Conservation (phyloP, 2,888 invertebrate species). For the Laothoe populi region DNA sequence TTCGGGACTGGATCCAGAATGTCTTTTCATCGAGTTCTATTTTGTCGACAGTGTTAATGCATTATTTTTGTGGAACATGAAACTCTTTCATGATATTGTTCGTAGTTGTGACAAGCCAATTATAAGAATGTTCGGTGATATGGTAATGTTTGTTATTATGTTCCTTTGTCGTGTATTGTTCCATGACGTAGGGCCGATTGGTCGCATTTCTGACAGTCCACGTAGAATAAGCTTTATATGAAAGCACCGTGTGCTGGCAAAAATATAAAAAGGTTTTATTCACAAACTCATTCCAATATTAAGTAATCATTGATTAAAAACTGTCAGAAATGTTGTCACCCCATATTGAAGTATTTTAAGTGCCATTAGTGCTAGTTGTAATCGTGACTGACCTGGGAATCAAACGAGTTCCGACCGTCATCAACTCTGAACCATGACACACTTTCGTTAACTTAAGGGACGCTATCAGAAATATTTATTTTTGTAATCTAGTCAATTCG, state of each 20-base stretch:
- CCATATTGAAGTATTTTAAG: conserved; percentile 44
- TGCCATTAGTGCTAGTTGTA: conserved; percentile 64
- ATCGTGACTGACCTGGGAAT: conserved; percentile 46
- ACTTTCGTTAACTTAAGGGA: conserved; percentile 30
- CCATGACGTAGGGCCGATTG: conserved; percentile 6
- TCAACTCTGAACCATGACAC: conserved; percentile 2
- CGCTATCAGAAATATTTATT: conserved; percentile 45
- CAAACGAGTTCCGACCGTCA: conserved; percentile 35
- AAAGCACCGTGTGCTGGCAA: background rate
- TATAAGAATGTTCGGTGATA: background rate
- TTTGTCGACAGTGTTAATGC: conserved; percentile 7
- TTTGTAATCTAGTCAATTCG: conserved; percentile 52
- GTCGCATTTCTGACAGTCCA: conserved; percentile 16
- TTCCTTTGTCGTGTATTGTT: conserved; percentile 19
- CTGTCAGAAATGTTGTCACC: conserved; percentile 3
- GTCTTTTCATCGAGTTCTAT: conserved; percentile 6
- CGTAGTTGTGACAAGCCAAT: background rate
- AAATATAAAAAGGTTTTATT: background rate
- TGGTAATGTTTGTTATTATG: conserved; percentile 7
- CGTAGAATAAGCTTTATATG: background rate
- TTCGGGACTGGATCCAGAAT: conserved; percentile 3
- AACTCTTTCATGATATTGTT: conserved; percentile 7
- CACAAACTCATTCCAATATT: background rate
- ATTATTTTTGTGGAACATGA: background rate
- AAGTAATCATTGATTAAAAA: background rate